Conservation (phyloP, 1,140 invertebrate species). For the Neodiprion fabricii region DNA sequence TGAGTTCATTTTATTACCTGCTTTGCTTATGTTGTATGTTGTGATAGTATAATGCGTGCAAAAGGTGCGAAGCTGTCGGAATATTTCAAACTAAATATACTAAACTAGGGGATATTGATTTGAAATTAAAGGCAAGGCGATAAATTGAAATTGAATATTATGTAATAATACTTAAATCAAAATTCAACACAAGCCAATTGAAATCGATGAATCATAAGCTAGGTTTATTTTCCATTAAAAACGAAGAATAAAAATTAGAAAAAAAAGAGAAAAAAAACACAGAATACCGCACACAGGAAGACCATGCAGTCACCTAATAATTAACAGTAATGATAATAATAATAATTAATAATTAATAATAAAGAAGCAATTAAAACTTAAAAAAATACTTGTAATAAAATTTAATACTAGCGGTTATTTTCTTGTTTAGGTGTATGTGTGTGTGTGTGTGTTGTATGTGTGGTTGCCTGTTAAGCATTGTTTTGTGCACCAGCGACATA, state of each 20-base stretch:
- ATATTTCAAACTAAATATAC: too few species aligned
- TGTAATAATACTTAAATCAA: not conserved
- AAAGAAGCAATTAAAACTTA: not conserved
- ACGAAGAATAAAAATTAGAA: not conserved
- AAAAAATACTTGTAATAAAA: conserved; percentile 8
- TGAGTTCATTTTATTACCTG: not conserved
- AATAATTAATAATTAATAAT: not conserved
- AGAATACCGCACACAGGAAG: not conserved
- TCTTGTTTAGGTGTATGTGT: not conserved
- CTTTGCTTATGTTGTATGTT: not conserved
- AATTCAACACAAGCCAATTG: not conserved
- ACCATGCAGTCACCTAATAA: not conserved
- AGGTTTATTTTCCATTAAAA: not conserved
- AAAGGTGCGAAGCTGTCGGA: too few species aligned
- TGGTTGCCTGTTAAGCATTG: not conserved
- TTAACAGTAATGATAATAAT: not conserved
- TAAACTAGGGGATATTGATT: too few species aligned
- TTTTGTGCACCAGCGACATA: not conserved
- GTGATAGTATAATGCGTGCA: not conserved
- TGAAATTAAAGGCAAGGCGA: not conserved
- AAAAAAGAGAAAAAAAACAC: not conserved
- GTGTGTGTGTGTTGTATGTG: not conserved
- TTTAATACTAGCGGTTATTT: conserved; percentile 3
- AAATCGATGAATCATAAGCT: not conserved
- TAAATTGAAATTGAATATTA: not conserved